phyloP scores from a whole-genome alignment of 2,113 vertebrate species.

The Oreochromis tanganicae region DNA sequence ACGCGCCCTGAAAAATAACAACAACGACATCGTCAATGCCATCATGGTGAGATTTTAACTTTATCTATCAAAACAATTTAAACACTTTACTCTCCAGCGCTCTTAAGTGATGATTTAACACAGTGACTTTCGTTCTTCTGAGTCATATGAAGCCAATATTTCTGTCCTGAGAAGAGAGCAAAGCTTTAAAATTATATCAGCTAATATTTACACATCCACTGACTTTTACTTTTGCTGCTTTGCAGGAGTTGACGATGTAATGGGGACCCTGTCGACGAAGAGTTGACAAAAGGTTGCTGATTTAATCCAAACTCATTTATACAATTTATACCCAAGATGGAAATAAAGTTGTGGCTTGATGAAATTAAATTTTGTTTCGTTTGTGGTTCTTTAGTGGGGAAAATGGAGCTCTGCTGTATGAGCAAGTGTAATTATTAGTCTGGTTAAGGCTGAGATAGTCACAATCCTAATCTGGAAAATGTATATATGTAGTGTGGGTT shows the following conservation, averaged over 20 bases:
- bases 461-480: background rate
- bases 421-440: background rate
- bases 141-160: slow-evolving; percentile 58
- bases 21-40: slow-evolving; percentile 98
- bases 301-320: slow-evolving; percentile 84
- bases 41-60: slow-evolving; percentile 86
- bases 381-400: background rate
- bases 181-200: background rate
- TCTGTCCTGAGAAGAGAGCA: slow-evolving; percentile 62
- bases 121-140: slow-evolving; percentile 76
- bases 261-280: slow-evolving; percentile 55
- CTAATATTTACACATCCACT: background rate
- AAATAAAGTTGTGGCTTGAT: slow-evolving; percentile 96
- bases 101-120: slow-evolving; percentile 67
- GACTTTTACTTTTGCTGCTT: background rate
- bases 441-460: background rate
- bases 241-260: slow-evolving; percentile 98
- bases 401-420: background rate
- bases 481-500: background rate
- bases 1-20: slow-evolving; percentile 98
- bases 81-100: background rate
- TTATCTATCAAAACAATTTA: background rate
- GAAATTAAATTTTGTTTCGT: slow-evolving; percentile 62
- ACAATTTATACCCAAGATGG: slow-evolving; percentile 92
- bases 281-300: slow-evolving; percentile 78